These are phyloP conservation scores for Mactra quadrangularis DNA, from an alignment of 1,140 invertebrate genomes.

Conservation along the genomic window DNA sequence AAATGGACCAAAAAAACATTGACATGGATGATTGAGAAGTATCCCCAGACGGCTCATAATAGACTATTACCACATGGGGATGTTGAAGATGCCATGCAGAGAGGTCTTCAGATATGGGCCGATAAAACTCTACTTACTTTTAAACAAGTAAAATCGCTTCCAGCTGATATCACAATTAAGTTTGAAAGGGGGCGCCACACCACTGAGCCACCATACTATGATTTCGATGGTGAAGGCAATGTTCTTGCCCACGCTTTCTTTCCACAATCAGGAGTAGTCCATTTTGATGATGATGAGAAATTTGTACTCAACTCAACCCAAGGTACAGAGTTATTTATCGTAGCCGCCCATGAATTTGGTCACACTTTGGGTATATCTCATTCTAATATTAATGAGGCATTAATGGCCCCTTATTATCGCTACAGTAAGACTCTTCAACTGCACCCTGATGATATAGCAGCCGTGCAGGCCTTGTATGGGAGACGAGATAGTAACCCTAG, in stretches of 20 bases:
- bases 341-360: conserved; percentile 62
- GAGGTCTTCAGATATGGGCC: conserved; percentile 51
- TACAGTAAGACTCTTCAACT: conserved; percentile 31
- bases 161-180: conserved; percentile 40
- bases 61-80: background rate
- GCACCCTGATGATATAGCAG: conserved; percentile 39
- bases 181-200: conserved; percentile 34
- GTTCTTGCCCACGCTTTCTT: conserved; percentile 96
- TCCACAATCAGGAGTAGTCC: conserved; percentile 89
- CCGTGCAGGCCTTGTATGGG: conserved; percentile 45
- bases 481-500: background rate
- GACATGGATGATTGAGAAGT: conserved; percentile 42
- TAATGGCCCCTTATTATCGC: conserved; percentile 57
- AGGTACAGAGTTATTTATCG: conserved; percentile 41
- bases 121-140: conserved; percentile 26
- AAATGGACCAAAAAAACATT: conserved; percentile 34
- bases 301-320: conserved; percentile 27
- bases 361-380: conserved; percentile 57
- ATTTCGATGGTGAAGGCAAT: conserved; percentile 83
- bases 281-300: conserved; percentile 89
- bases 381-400: conserved; percentile 45
- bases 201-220: conserved; percentile 19
- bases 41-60: conserved; percentile 3
- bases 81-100: conserved; percentile 51
- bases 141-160: background rate